Evolutionary conservation across 2,888 invertebrate species (phyloP), one percentile per base, ranked within the genome.

Genomic region (Kryphioiulus occultus): DNA sequence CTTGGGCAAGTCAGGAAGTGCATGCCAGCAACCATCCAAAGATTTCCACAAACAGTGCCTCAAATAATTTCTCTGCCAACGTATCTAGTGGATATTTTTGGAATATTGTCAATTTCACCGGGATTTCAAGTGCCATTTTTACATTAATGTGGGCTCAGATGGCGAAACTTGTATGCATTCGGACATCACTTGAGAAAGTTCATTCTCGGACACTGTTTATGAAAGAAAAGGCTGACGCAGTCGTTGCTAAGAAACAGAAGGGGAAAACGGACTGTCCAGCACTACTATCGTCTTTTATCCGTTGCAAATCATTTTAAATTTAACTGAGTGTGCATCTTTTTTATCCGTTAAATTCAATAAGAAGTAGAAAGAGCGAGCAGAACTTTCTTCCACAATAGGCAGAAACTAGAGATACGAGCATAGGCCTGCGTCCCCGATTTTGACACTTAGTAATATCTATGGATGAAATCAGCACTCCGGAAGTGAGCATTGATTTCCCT

Each of bases 301-400:
- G 84, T 42, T 84, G 84, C 84, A 84, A 84, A 84, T 84, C 84
- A 84, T 84, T 84, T 84, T 84, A 84, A 84, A 84, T 84, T 84
- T 84, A 84, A 84, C 84, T 84, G 39, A 84, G 84, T 39, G 22
- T 39, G 35, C 35, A 39, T 42, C 42, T 84, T 84, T 84, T 84
- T n/a, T 35, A 39, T 39, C 84, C 42, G 84, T 84, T 39, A 84
- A 84, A 84, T 84, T 84, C 84, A 84, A 84, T 84, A 84, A 84
- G 26, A 84, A 35, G n/a, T 22, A 42, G 84, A 83, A 17, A 83
- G 32, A 83, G 39, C 32, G 19, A 84, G 39, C 84, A 84, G 32
- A 39, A 84, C 84, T 84, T 84, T 39, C 9, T 35, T 84, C 84
- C n/a, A 39, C 84, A 42, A 84, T 84, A 42, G 42, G 9, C 35